Evolutionary conservation across 2,888 invertebrate species (phyloP).

Genomic region (Drosophila demipolita): DNA sequence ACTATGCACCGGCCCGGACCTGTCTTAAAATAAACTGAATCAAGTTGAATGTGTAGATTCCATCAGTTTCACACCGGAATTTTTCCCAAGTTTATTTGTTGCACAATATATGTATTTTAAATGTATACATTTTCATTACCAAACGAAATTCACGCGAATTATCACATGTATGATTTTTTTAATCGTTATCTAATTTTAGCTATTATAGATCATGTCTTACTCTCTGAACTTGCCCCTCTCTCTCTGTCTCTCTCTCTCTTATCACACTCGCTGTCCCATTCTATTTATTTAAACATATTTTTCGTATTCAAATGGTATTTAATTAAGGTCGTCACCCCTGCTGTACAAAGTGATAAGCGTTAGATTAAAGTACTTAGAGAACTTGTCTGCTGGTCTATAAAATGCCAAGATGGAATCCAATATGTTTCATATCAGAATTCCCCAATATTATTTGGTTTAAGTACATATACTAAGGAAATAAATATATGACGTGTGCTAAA

Average conservation of each 20-base stretch:
- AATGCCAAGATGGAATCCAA: background rate
- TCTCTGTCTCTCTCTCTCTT: background rate
- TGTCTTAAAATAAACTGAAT: background rate
- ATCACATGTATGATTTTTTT: background rate
- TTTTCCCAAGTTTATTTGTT: constrained; percentile 19
- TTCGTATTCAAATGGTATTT: background rate
- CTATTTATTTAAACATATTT: background rate
- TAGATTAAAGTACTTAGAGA: background rate
- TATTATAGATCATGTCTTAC: background rate
- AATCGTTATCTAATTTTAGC: background rate
- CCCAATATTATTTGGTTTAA: background rate
- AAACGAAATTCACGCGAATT: background rate
- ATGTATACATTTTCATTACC: background rate
- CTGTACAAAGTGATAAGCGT: constrained; percentile 14
- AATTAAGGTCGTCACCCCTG: background rate
- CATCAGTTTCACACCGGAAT: background rate
- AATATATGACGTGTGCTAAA: constrained; percentile 3
- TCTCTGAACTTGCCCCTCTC: background rate
- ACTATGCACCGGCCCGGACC: background rate
- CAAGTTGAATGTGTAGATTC: constrained; percentile 5
- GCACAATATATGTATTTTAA: background rate
- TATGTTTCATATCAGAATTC: background rate
- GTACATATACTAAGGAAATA: background rate
- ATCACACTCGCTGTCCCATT: background rate
- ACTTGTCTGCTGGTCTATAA: background rate